Base-by-base conservation (phyloP, 2,888 invertebrate genomes). In the Lumbricus terrestris region DNA sequence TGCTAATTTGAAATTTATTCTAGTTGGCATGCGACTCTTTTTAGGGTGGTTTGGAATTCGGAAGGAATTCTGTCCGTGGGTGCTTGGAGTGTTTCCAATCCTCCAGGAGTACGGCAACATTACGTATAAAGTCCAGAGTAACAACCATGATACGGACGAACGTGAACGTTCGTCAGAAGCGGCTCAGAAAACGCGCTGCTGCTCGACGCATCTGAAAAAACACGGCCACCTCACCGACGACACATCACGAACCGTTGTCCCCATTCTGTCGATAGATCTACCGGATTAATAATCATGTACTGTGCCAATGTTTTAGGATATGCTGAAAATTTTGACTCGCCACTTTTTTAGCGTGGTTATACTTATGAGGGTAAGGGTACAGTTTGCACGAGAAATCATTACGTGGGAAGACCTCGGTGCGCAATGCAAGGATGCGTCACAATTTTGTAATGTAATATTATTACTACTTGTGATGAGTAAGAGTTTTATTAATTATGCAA, bases 1-100 rank as follows among this genome's bases (percentile, higher is more conserved):
- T 8, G 20, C 29, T 47, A 23, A 2, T 47, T 47, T 47, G 20
- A 8, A 29, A 69, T 69, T 69, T 69, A 69, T 69, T n/a, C 6
- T 69, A n/a, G 69, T 69, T 13, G 16, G 6, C n/a, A n/a, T 29
- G 29, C n/a, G 29, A 1, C 69, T 35, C 89, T 93, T 96, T 96
- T 91, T 95, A 98, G 98, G 98, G 98, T 99, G 99, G 99, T 99
- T 99, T 95, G 99, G 99, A 90, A 97, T 99, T 93, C 96, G 99
- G 89, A 98, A 98, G 96, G 99, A 98, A 94, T 98, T 99, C 95
- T 99, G 98, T 95, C 97, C 98, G 93, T 99, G 98, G 95, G 96
- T 99, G n/a, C 96, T 99, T 54, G 97, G 98, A 90, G 96, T 97
- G 29, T 98, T 98, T 95, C 99, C 99, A 0, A 96, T 98, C 92